Evolutionary conservation across 2,888 invertebrate species (phyloP), one percentile per base, ranked within the genome.

Genomic region (Geophilus truncorum): DNA sequence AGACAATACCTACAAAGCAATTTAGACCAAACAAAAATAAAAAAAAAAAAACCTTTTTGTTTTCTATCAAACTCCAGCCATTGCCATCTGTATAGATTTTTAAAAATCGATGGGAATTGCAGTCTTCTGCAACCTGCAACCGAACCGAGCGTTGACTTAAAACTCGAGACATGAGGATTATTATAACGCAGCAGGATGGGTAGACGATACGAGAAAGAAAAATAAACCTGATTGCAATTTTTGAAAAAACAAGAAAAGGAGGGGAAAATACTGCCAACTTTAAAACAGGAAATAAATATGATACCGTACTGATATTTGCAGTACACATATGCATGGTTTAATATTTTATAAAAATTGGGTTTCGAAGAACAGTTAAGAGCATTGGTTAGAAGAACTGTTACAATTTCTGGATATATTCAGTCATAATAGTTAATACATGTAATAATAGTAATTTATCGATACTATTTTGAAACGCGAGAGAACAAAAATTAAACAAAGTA

Each of bases 111-210:
- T 62, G 15, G 25, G 62, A 62, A 62, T 62, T 62, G 62, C 62
- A 62, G 25, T 62, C 62, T 28, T 62, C 62, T 62, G 62, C 57
- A 57, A 57, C 57, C 21, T 57, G 57, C 57, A 57, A 57, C 57
- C 57, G 57, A 57, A 21, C 57, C 62, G 62, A 62, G 62, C 62
- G 62, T 23, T 62, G 62, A 62, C 62, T 62, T 62, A 62, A 62
- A 62, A 62, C 62, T 62, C 25, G 62, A 62, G 62, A 62, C 62
- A 62, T 12, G 62, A 25, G 62, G 62, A 62, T 62, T 62, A 62
- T 62, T 25, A 62, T 25, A 62, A 62, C 62, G 23, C 62, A 62
- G 62, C 62, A 62, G 62, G 62, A 62, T 62, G 62, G 62, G 28
- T 62, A 12, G 62, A 21, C 7, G 21, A 9, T 21, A 57, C 57